Evolutionary conservation across 2,888 invertebrate species (phyloP), one percentile per base, ranked within the genome.

Genomic region (Pediacus dermestoides): DNA sequence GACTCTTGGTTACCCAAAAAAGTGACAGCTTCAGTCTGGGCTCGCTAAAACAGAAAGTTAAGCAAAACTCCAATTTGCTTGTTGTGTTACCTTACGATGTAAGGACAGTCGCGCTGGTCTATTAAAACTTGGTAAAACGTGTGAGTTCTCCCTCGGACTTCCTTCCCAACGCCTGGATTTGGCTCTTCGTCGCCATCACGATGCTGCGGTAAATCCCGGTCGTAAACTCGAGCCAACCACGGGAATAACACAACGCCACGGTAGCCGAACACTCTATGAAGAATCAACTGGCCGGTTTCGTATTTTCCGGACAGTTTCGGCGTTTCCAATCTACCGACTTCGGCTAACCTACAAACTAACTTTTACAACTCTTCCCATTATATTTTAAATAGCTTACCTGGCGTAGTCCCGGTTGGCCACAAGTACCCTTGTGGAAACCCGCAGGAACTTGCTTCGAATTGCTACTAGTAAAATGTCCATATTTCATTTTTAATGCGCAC

Each of bases 121-220:
- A 99, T 96, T 25, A 99, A 76, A 25, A 95, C 96, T 76, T 99
- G 96, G 70, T 99, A 99, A 69, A 94, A 97, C 22, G 93, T 89
- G 60, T 94, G 92, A 4, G 90, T 88, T 64, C 84, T 79, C 30
- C 93, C 91, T 69, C 91, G 88, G 6, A 90, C 88, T 71, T 91
- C 91, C 64, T 88, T 89, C 16, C 85, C 82, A 9, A 82, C 84
- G 67, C 63, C 65, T 6, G 61, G 51, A n/a, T 50, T 42, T 1
- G 60, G 57, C 39, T 66, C 63, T 21, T 66, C 64, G 23, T 68
- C 66, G 2, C 57, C 60, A 16, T 63, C 63, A 21, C 57, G 53
- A 32, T 61, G 63, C 44, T 66, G 66, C 1, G 85, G 85, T 34
- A 85, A 73, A 74, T 95, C 94, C 59, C 95, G 77, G 63, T 97